Evolutionary conservation across 2,113 vertebrate genomes (phyloP).

Genomic region (Sclerurus mexicanus): DNA sequence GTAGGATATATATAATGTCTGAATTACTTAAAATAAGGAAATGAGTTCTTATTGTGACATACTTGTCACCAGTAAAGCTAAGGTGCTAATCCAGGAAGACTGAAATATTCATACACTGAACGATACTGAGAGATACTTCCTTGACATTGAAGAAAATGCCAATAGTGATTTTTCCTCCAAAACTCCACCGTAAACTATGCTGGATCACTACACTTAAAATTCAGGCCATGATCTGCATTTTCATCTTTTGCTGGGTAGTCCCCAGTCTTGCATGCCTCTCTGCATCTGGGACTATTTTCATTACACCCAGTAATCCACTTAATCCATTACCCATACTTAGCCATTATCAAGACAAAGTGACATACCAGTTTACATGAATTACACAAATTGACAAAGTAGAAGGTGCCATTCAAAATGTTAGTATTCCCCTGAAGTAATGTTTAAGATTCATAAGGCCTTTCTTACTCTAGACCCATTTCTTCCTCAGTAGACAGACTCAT

Average conservation of each 20-base stretch:
- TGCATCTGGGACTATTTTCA: neutral
- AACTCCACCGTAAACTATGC: neutral
- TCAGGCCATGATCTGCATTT: neutral
- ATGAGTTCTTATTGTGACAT: neutral
- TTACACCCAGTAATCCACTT: neutral
- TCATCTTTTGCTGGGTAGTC: neutral
- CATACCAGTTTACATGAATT: neutral
- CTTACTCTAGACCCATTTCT: neutral
- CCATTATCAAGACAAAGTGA: constrained; percentile 33
- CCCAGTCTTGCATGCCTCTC: neutral
- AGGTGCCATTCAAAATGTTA: neutral
- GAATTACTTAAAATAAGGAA: neutral
- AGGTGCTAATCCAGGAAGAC: neutral
- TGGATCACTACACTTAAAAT: neutral
- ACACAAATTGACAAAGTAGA: constrained; percentile 1
- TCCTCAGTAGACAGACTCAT: neutral
- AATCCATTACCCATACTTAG: constrained; percentile 32
- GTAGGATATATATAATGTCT: neutral
- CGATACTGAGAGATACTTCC: neutral
- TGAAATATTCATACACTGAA: neutral
- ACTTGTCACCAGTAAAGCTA: neutral
- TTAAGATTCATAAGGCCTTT: neutral
- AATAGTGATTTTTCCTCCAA: neutral
- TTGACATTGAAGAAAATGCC: neutral
- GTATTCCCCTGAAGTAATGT: neutral